A percentile compares a stretch with the other conserved stretches of the same genome.
Evolutionary conservation across 2,113 vertebrate genomes (phyloP).

Genomic region (Climacteris rufus): DNA sequence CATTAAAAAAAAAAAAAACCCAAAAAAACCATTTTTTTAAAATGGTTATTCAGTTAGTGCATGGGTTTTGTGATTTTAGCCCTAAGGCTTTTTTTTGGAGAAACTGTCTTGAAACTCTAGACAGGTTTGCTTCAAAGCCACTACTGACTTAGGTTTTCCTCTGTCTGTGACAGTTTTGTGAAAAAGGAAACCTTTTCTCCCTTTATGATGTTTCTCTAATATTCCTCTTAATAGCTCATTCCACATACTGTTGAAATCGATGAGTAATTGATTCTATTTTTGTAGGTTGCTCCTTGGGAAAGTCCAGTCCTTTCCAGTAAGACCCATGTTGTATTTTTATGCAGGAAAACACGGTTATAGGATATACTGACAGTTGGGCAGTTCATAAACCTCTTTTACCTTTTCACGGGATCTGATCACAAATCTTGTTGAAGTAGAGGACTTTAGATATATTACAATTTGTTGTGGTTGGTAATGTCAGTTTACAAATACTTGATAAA

Average conservation of each 20-base stretch:
- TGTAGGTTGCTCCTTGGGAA: neutral
- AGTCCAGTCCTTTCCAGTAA: neutral
- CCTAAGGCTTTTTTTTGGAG: neutral
- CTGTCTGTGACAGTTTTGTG: neutral
- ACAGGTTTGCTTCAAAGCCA: neutral
- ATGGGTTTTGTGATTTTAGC: neutral
- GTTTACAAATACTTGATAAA: neutral
- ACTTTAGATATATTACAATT: neutral
- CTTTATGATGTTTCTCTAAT: neutral
- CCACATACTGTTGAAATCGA: neutral
- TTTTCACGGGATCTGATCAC: neutral
- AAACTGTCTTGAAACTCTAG: neutral
- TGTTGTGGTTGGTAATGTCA: neutral
- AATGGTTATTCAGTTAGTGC: neutral
- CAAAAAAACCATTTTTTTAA: neutral
- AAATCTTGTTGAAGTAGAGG: neutral
- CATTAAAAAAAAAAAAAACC: too few species aligned
- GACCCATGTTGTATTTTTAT: neutral
- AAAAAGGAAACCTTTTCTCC: neutral
- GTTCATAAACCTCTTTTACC: neutral
- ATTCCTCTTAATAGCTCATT: neutral
- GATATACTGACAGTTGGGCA: neutral
- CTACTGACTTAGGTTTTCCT: neutral
- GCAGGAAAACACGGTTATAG: neutral
- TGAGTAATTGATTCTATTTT: neutral